Conservation (phyloP, 2,797 vertebrate species). For the Heliangelus exortis region DNA sequence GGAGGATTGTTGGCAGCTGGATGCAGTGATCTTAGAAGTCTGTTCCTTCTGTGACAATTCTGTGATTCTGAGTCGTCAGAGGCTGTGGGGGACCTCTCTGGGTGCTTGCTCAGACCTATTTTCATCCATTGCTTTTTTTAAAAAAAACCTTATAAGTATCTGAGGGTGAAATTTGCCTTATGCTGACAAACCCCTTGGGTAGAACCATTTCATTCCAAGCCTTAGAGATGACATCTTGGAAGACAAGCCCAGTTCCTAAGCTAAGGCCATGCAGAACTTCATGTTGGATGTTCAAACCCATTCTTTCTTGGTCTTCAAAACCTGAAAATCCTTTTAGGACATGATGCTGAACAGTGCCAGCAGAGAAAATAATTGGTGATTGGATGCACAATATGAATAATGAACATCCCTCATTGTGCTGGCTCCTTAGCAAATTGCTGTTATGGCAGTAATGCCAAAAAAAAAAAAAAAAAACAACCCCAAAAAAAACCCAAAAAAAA, state of each 20-base stretch:
- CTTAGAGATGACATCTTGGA: background rate
- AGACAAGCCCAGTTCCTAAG: background rate
- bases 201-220: background rate
- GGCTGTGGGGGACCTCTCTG: background rate
- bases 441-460: background rate
- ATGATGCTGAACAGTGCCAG: fast-evolving
- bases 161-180: background rate
- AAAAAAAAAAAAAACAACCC: too few relatives aligned
- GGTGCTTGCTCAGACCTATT: background rate
- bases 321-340: background rate
- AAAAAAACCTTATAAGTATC: background rate
- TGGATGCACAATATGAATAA: background rate
- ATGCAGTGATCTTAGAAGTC: too few relatives aligned
- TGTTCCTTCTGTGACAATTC: too few relatives aligned
- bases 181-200: background rate
- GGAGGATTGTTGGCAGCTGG: too few relatives aligned
- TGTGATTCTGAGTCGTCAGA: too few relatives aligned
- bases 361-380: background rate
- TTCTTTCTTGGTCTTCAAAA: background rate
- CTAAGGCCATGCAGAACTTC: background rate
- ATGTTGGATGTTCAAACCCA: background rate
- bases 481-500: too few relatives aligned
- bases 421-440: background rate
- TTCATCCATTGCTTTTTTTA: background rate
- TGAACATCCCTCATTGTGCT: background rate